A percentile compares a stretch with the other conserved stretches of the same genome.
These are phyloP conservation scores for Actinernus sp. DNA, from an alignment of 92 coral and sea anemone species.

Conservation along the genomic window DNA sequence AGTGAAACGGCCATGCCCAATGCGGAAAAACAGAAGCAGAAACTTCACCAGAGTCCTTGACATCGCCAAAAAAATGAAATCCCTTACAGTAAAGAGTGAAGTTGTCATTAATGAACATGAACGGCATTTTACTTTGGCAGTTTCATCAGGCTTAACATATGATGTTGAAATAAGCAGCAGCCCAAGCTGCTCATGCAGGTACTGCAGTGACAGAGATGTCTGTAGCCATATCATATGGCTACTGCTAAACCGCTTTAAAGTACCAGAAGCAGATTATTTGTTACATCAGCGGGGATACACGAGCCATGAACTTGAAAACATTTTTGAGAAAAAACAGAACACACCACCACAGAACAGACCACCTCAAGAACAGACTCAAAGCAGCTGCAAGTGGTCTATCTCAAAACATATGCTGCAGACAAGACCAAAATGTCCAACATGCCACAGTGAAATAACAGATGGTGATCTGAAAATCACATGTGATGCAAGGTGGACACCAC, in stretches of 20 bases:
- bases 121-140: slow-evolving; percentile 34
- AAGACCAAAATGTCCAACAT: slow-evolving; percentile 63
- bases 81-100: slow-evolving; percentile 44
- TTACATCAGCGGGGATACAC: slow-evolving; percentile 41
- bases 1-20: slow-evolving; percentile 48
- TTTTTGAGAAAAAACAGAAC: slow-evolving; percentile 12
- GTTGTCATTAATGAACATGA: slow-evolving; percentile 16
- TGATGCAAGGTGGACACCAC: slow-evolving; percentile 66
- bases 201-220: slow-evolving; percentile 56
- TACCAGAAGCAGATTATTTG: slow-evolving; percentile 15
- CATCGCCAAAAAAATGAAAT: slow-evolving; percentile 59
- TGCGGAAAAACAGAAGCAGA: slow-evolving; percentile 59
- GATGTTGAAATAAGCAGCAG: slow-evolving; percentile 21
- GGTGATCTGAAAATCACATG: slow-evolving; percentile 58
- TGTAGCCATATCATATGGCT: slow-evolving; percentile 69
- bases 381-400: slow-evolving; percentile 40
- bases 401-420: slow-evolving; percentile 58
- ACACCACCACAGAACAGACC: background rate
- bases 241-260: slow-evolving; percentile 36
- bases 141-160: slow-evolving; percentile 20
- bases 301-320: slow-evolving; percentile 36
- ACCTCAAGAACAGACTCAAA: slow-evolving; percentile 2
- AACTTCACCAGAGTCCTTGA: slow-evolving; percentile 45
- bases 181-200: slow-evolving; percentile 48
- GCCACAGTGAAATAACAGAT: slow-evolving; percentile 47